These are phyloP conservation scores for Strigamia crassipes DNA, from an alignment of 2,888 invertebrate species.

Conservation along the genomic window DNA sequence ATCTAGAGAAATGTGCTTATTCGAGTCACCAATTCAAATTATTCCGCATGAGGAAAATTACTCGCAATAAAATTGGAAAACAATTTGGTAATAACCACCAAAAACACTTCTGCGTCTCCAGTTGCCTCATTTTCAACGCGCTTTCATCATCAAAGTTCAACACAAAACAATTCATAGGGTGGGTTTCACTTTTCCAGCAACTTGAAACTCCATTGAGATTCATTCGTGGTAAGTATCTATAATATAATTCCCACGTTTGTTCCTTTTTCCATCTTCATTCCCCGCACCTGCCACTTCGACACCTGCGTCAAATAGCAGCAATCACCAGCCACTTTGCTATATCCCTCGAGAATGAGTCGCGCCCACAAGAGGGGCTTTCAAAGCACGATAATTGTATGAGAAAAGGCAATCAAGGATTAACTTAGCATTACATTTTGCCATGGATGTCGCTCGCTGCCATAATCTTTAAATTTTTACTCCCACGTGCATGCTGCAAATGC, in stretches of 20 bases:
- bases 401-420: constrained; percentile 12
- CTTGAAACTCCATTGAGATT: constrained; percentile 28
- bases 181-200: neutral
- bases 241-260: constrained; percentile 13
- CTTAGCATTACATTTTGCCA: neutral
- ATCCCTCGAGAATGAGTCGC: neutral
- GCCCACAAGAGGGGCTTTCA: neutral
- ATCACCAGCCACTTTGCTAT: constrained; percentile 25
- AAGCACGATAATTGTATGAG: constrained; percentile 19
- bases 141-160: neutral
- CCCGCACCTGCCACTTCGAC: constrained; percentile 18
- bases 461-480: no score
- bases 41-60: constrained; percentile 19
- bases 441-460: neutral
- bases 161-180: neutral
- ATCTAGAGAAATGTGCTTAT: constrained; percentile 27
- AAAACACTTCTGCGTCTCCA: neutral
- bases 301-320: constrained; percentile 35
- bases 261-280: constrained; percentile 14
- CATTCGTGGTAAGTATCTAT: neutral
- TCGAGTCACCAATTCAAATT: constrained; percentile 33
- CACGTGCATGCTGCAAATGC: no score
- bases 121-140: neutral
- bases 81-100: constrained; percentile 20
- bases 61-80: constrained; percentile 35